Evolutionary conservation across 2,113 vertebrate species (phyloP), one percentile per base, ranked within the genome.

Genomic region (Phoenicopterus ruber): DNA sequence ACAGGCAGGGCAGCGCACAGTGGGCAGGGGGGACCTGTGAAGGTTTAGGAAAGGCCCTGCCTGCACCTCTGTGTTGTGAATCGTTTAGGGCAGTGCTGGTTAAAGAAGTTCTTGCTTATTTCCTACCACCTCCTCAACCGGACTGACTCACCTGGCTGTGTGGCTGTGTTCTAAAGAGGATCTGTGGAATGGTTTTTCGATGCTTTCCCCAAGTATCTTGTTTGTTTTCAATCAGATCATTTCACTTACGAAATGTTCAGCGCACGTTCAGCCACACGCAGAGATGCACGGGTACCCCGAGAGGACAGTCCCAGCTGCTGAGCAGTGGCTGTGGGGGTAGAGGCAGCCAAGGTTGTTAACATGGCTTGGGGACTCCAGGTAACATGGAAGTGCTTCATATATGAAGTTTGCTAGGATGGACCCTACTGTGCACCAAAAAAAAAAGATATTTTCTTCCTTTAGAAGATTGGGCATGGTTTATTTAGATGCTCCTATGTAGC

Each of bases 211-310:
- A 63, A 52, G 34, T 47, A 52, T 26, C 42, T 76, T n/a, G 40
- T 58, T 66, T n/a, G 34, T 44, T 90, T 76, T 63, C 55, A 31
- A 1, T 40, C 29, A 38, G 20, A 52, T 36, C 8, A 13, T 59
- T 86, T 70, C 17, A 26, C 8, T 40, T 63, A 46, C 2, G 7
- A 46, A 59, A 17, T 20, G n/a, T 13, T 40, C 36, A 38, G 57
- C 0, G 3, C 6, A 2, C 2, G 5, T 38, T 55, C 70, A 59
- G 36, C 50, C 65, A 22, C 46, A 24, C 0, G 7, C 29, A 19
- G 20, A 32, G 50, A 17, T 9, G 26, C 25, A 13, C 8, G 38
- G 42, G 58, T 12, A 42, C 31, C 73, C 31, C 0, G 7, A 76
- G 69, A 57, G 32, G 80, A 42, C 7, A 20, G 66, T 17, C 52